These are phyloP conservation scores for Harpalus rufipes DNA, from an alignment of 2,888 invertebrate species.

Conservation along the genomic window DNA sequence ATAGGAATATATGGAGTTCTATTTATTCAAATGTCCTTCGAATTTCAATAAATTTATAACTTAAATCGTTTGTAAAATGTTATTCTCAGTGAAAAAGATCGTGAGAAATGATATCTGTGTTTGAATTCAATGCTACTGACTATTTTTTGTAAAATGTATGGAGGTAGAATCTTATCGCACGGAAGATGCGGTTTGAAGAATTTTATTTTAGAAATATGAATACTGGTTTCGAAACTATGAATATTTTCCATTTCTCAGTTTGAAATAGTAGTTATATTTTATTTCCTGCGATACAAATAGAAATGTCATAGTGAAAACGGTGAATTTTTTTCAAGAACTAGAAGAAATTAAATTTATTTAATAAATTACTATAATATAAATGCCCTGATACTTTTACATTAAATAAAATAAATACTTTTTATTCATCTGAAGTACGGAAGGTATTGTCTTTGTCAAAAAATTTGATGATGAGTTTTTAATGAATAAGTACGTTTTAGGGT, in stretches of 20 bases:
- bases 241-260: neutral
- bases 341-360: no score
- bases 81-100: conserved; percentile 10
- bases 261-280: neutral
- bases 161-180: neutral
- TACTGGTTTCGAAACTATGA: neutral
- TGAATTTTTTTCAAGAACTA: no score
- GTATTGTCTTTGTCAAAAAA: no score
- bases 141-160: neutral
- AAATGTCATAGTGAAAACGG: neutral
- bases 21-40: conserved; percentile 26
- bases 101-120: conserved; percentile 35
- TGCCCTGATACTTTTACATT: no score
- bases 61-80: conserved; percentile 23
- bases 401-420: no score
- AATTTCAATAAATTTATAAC: conserved; percentile 23
- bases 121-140: neutral
- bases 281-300: neutral
- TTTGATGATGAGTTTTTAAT: no score
- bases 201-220: conserved; percentile 20
- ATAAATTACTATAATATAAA: no score
- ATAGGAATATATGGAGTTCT: conserved; percentile 24
- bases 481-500: no score
- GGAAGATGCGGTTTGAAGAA: neutral
- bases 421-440: no score